Evolutionary conservation across 2,797 vertebrate species (phyloP), one percentile per base, ranked within the genome.

Genomic region (Syndactyla subalaris): DNA sequence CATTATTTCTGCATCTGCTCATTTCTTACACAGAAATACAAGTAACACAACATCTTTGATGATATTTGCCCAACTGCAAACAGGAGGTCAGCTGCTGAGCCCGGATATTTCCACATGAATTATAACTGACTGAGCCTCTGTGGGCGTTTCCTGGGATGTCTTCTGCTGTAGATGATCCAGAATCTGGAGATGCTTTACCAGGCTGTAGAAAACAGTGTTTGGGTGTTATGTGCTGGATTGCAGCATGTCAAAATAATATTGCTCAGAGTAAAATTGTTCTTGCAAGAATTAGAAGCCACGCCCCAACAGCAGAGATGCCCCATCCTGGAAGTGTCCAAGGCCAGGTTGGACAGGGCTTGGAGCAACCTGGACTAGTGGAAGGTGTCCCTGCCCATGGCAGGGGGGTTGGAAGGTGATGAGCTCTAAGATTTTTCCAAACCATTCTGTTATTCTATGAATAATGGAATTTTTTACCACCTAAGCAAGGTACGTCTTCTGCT

Each of bases 21-120:
- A 0, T 77, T 84, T 85, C 68, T 79, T 68, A 57, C 36, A 14
- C 51, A 84, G 90, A 83, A 77, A 65, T 41, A 84, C 83, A 79
- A 91, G 66, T 14, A 49, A 49, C 68, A 90, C 70, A 70, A 32
- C 83, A 43, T 49, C 81, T 89, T 75, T 74, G 93, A 63, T 91
- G 75, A 3, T 87, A 80, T 80, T 91, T 91, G 84, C 57, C 91
- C 92, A 92, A 84, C 71, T 89, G 93, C 84, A 95, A 88, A 62
- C 55, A 75, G 72, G 87, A 94, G 88, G 72, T 91, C 8, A 10
- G 62, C 63, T 90, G 92, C 84, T 90, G 83, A 88, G 59, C 32
- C 55, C 67, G 57, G 48, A 9, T 54, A 15, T 73, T 74, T 73
- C 52, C 81, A 82, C 19, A 3, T 65, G 74, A 94, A 65, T 76